Conservation (phyloP, 2,888 invertebrate species). For the Girardia tigrina region DNA sequence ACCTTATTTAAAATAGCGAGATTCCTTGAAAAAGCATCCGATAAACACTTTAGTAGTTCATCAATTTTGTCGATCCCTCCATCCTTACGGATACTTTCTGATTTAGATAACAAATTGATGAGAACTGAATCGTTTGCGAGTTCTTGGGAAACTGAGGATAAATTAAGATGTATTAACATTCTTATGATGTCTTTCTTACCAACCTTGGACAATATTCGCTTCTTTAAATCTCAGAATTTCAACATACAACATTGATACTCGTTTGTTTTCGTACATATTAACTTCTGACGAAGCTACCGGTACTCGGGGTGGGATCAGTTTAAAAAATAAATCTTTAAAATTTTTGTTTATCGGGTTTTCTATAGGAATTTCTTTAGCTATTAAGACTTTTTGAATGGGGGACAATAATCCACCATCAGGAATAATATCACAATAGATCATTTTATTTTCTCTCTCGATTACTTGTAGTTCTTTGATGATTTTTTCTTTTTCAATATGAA, state of each 20-base stretch:
- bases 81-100: constrained; percentile 61
- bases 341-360: constrained; percentile 36
- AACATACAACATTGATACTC: constrained; percentile 67
- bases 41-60: constrained; percentile 68
- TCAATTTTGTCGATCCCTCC: constrained; percentile 66
- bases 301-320: constrained; percentile 79
- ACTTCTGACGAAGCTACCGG: constrained; percentile 75
- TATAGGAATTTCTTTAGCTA: constrained; percentile 67
- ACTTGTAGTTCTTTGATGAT: constrained; percentile 59
- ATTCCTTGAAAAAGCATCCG: constrained; percentile 75
- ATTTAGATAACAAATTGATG: constrained; percentile 72
- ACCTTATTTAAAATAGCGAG: constrained; percentile 84
- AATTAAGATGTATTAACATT: constrained; percentile 74
- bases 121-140: constrained; percentile 60
- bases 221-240: constrained; percentile 77
- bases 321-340: constrained; percentile 64
- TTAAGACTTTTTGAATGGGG: constrained; percentile 65
- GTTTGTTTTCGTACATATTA: constrained; percentile 68
- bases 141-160: constrained; percentile 88
- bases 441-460: constrained; percentile 87
- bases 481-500: constrained; percentile 44
- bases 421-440: constrained; percentile 86
- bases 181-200: constrained; percentile 56
- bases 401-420: constrained; percentile 67
- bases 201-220: constrained; percentile 75